Evolutionary conservation across 2,797 vertebrate genomes (phyloP).

Genomic region (Sorex maritimensis): DNA sequence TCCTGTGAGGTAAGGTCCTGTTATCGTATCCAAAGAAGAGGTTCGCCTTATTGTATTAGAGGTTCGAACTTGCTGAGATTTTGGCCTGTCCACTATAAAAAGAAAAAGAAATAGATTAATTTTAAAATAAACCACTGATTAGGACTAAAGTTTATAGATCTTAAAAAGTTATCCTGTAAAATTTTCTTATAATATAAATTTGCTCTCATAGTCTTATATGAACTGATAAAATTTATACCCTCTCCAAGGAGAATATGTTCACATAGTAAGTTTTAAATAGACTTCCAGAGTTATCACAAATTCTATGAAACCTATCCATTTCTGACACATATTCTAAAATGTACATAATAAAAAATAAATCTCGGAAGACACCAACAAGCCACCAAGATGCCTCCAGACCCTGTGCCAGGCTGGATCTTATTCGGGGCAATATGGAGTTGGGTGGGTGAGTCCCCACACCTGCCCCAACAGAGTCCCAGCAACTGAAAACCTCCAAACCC

Average conservation of each 20-base stretch:
- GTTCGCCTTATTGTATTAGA: constrained; percentile 95
- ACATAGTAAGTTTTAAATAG: neutral
- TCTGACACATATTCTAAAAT: constrained; percentile 43
- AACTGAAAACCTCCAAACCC: too few species aligned
- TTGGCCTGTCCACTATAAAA: constrained; percentile 94
- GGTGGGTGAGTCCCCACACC: too few species aligned
- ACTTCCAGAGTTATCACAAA: constrained; percentile 6
- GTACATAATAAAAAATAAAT: too few species aligned
- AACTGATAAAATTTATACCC: constrained; percentile 25
- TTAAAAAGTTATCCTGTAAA: neutral
- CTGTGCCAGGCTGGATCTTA: too few species aligned
- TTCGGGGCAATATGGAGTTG: too few species aligned
- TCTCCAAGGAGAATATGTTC: constrained; percentile 42
- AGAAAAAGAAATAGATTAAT: constrained; percentile 82
- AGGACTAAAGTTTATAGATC: constrained; percentile 31
- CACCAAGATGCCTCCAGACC: too few species aligned
- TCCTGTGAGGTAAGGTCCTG: constrained; percentile 97
- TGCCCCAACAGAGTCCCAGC: too few species aligned
- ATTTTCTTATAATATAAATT: constrained; percentile 6
- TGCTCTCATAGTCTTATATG: neutral
- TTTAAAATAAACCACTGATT: too few species aligned
- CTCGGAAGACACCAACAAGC: too few species aligned
- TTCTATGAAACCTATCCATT: neutral
- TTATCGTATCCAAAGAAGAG: constrained; percentile 97
- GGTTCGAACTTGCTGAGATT: constrained; percentile 94